These are phyloP conservation scores for Caligus rogercresseyi DNA, from an alignment of 1,140 invertebrate species.

Conservation along the genomic window DNA sequence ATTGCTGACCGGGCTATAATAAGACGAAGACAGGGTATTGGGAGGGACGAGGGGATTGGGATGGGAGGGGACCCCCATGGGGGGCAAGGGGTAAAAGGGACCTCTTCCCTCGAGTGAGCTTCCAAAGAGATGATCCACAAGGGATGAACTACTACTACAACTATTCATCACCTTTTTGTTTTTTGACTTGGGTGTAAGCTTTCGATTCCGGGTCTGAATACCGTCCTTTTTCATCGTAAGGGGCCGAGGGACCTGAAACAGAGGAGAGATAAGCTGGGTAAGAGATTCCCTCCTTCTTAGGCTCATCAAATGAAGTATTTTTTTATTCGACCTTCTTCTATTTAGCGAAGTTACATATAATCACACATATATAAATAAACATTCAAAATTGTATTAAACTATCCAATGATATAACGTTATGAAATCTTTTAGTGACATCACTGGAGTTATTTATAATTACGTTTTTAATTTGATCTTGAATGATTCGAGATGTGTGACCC, in stretches of 20 bases:
- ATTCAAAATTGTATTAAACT: too few species aligned
- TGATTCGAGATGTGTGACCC: too few species aligned
- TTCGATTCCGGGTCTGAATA: constrained; percentile 91
- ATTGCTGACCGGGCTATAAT: too few species aligned
- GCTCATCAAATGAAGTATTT: constrained; percentile 28
- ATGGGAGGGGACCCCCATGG: background rate
- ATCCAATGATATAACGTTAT: too few species aligned
- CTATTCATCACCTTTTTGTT: constrained; percentile 63
- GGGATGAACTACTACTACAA: background rate
- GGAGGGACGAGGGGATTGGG: background rate
- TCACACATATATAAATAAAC: background rate
- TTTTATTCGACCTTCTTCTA: background rate
- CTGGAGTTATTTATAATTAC: too few species aligned
- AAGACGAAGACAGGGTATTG: too few species aligned
- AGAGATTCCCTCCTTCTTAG: too few species aligned
- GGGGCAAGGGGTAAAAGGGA: background rate
- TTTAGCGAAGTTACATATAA: background rate
- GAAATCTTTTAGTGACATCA: too few species aligned
- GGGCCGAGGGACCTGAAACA: constrained; percentile 79
- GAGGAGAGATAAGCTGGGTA: too few species aligned
- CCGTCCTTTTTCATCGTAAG: constrained; percentile 98
- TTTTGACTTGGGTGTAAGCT: constrained; percentile 81
- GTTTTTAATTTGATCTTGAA: too few species aligned
- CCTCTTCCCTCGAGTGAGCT: background rate
- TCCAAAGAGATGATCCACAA: background rate